Conservation (phyloP, 1,140 invertebrate genomes). For the Drosophila pseudoananassae region DNA sequence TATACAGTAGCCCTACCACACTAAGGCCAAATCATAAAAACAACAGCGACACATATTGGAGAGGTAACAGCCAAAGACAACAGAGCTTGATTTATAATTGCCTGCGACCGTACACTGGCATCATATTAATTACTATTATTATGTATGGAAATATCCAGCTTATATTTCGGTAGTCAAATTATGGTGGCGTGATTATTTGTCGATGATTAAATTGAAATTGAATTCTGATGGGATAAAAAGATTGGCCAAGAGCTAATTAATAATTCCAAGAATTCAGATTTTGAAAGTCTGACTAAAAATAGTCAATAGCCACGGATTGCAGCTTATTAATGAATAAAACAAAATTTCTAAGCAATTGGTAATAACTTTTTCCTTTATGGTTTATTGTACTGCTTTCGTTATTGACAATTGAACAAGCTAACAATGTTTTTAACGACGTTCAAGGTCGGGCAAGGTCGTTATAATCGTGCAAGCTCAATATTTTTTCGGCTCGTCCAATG, state of each 20-base stretch:
- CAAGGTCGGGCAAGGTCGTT: constrained; percentile 81
- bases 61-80: constrained; percentile 22
- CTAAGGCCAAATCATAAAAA: constrained; percentile 26
- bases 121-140: constrained; percentile 54
- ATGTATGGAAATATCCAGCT: constrained; percentile 40
- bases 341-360: neutral
- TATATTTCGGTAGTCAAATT: constrained; percentile 43
- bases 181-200: constrained; percentile 30
- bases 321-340: neutral
- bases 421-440: constrained; percentile 50
- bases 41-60: constrained; percentile 25
- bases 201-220: constrained; percentile 34
- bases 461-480: constrained; percentile 51
- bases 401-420: constrained; percentile 41
- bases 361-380: constrained; percentile 19
- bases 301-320: neutral
- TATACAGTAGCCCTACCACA: constrained; percentile 72
- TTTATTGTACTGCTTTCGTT: constrained; percentile 25
- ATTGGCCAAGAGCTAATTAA: constrained; percentile 2
- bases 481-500: constrained; percentile 62
- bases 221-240: constrained; percentile 11
- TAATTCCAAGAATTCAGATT: constrained; percentile 9
- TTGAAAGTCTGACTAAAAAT: neutral
- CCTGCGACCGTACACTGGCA: constrained; percentile 29
- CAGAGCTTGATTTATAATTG: constrained; percentile 46